A percentile compares a stretch with the other conserved stretches of the same genome.
Evolutionary conservation across 53 echinoderm and acorn worm species (phyloP).

Genomic region (Hippasteria phrygiana): DNA sequence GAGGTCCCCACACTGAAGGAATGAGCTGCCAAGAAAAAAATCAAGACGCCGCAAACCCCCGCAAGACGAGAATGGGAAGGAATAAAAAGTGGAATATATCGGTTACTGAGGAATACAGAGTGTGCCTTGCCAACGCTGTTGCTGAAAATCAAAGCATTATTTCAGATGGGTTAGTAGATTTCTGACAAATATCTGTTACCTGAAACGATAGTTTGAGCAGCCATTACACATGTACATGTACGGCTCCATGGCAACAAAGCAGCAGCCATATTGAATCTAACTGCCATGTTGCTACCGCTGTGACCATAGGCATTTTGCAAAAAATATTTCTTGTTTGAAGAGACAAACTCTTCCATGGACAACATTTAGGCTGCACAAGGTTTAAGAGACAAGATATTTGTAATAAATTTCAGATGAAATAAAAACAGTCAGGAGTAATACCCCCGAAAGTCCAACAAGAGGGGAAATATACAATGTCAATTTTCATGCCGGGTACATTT

Average conservation of each 20-base stretch:
- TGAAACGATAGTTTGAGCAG: background rate
- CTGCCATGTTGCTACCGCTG: too few species aligned
- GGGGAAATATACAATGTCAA: too few species aligned
- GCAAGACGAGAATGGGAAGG: background rate
- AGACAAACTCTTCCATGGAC: too few species aligned
- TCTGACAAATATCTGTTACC: slow-evolving; percentile 10
- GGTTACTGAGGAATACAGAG: slow-evolving; percentile 1
- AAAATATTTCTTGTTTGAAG: too few species aligned
- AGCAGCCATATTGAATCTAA: background rate
- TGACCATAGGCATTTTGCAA: too few species aligned
- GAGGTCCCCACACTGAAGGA: slow-evolving; percentile 51
- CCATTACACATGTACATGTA: too few species aligned
- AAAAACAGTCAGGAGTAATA: too few species aligned
- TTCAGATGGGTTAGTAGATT: background rate
- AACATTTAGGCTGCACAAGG: too few species aligned
- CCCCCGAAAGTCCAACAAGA: too few species aligned
- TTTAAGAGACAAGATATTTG: too few species aligned
- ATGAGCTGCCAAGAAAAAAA: slow-evolving; percentile 30
- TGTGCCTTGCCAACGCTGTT: background rate
- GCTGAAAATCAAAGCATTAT: slow-evolving; percentile 2
- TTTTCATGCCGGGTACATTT: too few species aligned
- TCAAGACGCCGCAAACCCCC: background rate
- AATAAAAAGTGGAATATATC: background rate
- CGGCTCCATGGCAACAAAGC: background rate
- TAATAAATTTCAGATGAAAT: too few species aligned